phyloP scores from a whole-genome alignment of 2,113 vertebrate genomes.

The Ailuropoda melanoleuca region DNA sequence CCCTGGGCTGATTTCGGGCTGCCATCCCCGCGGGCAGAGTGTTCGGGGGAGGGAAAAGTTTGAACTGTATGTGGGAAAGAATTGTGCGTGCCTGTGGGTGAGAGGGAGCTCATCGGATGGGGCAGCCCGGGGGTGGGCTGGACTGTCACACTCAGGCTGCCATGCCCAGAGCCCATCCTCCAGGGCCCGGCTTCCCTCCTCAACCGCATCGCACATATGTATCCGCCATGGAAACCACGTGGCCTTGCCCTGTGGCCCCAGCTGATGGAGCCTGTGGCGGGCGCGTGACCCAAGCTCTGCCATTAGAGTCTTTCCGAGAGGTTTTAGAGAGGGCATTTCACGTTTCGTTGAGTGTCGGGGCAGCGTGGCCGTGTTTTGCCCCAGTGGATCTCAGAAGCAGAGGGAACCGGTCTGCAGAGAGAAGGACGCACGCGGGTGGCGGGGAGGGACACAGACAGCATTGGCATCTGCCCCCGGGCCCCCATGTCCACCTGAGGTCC shows the following conservation, averaged over 20 bases:
- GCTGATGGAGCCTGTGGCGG: rapidly evolving
- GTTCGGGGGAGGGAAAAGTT: rapidly evolving
- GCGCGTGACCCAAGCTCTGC: background rate
- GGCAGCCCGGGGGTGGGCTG: background rate
- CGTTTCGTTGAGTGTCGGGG: rapidly evolving
- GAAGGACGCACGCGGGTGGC: rapidly evolving
- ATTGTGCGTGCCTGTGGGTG: rapidly evolving
- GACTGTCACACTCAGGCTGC: rapidly evolving
- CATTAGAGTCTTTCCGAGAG: background rate
- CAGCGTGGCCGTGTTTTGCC: rapidly evolving
- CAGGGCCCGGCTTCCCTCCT: rapidly evolving
- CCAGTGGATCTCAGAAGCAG: rapidly evolving
- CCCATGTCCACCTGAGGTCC: background rate
- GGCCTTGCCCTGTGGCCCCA: background rate
- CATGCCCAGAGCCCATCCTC: rapidly evolving
- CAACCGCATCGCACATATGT: rapidly evolving
- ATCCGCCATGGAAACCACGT: rapidly evolving
- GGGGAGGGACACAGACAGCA: rapidly evolving
- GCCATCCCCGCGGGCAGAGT: rapidly evolving
- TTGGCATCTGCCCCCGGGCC: rapidly evolving
- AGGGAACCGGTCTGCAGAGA: background rate
- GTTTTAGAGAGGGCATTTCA: rapidly evolving
- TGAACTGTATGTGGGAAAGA: background rate
- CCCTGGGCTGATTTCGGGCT: background rate
- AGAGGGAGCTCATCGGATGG: rapidly evolving